Conservation (phyloP, 1,140 invertebrate species). For the Bombus soroeensis region DNA sequence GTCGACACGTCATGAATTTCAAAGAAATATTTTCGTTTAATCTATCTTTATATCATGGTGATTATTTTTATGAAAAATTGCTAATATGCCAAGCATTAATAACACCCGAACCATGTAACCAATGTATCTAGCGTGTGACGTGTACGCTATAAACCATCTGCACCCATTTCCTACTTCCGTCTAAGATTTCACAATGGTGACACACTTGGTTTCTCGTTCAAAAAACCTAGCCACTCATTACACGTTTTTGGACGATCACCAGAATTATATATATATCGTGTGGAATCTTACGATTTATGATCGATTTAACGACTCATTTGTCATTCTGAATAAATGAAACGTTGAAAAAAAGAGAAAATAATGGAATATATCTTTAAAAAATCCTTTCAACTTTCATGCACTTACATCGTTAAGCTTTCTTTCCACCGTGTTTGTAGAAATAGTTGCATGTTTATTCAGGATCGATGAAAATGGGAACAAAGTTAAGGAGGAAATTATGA, state of each 20-base stretch:
- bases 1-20: background rate
- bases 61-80: background rate
- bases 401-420: too few species aligned
- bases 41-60: background rate
- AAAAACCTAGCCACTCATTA: background rate
- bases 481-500: too few species aligned
- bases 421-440: too few species aligned
- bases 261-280: background rate
- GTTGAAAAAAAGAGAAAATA: background rate
- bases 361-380: background rate
- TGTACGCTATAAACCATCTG: background rate
- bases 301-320: background rate
- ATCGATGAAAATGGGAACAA: background rate
- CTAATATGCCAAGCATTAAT: background rate
- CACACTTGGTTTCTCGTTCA: background rate
- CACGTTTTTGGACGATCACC: background rate
- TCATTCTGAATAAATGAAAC: too few species aligned
- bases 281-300: too few species aligned
- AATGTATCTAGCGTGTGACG: background rate
- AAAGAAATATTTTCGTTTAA: background rate
- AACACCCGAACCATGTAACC: background rate
- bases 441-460: background rate
- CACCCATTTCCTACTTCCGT: constrained; percentile 34
- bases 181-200: constrained; percentile 21
- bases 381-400: background rate